Conservation (phyloP, 2,113 vertebrate species). For the Brienomyrus longianalis region DNA sequence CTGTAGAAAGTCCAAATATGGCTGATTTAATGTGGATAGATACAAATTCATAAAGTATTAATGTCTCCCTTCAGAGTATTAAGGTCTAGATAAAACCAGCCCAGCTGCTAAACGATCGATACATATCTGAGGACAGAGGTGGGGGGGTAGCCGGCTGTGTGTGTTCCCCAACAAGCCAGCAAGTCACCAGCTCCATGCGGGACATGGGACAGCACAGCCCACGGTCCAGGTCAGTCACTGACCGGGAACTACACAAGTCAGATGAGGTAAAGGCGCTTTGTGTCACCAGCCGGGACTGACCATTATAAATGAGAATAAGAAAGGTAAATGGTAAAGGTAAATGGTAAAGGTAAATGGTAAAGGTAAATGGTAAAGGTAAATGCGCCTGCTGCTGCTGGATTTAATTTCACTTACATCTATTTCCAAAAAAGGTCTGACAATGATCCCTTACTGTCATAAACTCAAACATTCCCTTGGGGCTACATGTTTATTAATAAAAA, state of each 20-base stretch:
- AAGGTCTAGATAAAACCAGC: neutral
- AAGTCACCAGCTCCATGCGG: neutral
- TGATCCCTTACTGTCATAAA: neutral
- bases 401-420: neutral
- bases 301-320: neutral
- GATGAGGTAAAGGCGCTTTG: neutral
- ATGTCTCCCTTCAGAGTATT: neutral
- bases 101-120: slow-evolving; percentile 10
- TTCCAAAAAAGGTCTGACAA: neutral
- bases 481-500: neutral
- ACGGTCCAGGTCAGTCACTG: neutral
- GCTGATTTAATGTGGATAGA: neutral
- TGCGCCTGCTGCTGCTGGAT: neutral
- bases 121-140: neutral
- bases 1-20: neutral
- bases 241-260: neutral
- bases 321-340: neutral
- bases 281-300: neutral
- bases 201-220: neutral
- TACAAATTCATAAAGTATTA: neutral
- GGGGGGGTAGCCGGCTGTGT: no score
- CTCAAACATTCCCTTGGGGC: neutral
- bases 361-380: no score
- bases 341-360: no score
- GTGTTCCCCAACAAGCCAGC: no score